Conservation (phyloP, 2,113 vertebrate species). For the Paratilapia polleni region DNA sequence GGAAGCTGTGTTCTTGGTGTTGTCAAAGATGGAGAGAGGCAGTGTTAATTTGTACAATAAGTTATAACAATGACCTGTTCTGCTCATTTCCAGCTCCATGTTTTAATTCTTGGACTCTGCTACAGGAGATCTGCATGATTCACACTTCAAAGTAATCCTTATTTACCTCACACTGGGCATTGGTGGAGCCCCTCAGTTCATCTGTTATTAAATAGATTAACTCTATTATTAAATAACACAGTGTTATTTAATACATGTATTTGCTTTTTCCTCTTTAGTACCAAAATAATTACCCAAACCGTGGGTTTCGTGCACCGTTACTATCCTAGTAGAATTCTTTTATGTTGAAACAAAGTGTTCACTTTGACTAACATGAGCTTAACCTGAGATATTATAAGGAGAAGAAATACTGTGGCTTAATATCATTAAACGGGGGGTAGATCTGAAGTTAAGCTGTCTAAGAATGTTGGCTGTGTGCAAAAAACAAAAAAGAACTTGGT, state of each 20-base stretch:
- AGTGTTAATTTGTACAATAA: too few relatives aligned
- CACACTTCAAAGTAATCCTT: neutral
- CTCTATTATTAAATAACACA: neutral
- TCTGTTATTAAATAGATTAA: neutral
- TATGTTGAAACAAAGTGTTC: neutral
- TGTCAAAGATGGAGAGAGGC: neutral
- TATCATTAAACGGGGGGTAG: neutral
- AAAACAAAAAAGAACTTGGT: too few relatives aligned
- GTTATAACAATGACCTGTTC: neutral
- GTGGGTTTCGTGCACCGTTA: neutral
- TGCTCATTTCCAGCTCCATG: neutral
- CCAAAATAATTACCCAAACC: neutral
- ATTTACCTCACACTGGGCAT: neutral
- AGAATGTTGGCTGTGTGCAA: neutral
- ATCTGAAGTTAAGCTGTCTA: neutral
- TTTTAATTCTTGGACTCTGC: neutral
- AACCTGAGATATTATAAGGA: neutral
- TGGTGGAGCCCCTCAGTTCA: too few relatives aligned
- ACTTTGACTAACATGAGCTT: neutral
- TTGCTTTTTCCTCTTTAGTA: neutral
- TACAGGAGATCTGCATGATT: neutral
- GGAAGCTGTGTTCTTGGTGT: neutral
- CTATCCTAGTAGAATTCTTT: fast-evolving
- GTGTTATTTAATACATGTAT: neutral
- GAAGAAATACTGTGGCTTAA: neutral